These are phyloP conservation scores for Channa argus DNA, from an alignment of 2,113 vertebrate species.

Conservation along the genomic window DNA sequence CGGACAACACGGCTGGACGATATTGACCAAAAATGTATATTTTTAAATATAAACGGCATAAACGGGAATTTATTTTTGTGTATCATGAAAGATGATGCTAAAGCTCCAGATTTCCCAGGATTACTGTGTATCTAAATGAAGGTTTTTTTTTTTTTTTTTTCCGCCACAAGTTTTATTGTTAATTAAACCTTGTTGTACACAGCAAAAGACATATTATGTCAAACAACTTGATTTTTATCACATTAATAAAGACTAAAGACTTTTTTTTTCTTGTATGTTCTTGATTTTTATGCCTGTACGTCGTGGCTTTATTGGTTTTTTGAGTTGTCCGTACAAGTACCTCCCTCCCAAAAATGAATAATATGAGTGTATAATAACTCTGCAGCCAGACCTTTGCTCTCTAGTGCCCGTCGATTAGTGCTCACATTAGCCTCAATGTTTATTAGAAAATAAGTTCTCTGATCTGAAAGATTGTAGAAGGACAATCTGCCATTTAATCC, in stretches of 20 bases:
- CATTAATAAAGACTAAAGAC: conserved; percentile 36
- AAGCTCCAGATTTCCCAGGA: conserved; percentile 52
- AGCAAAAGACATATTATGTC: conserved; percentile 17
- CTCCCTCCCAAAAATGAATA: too few species aligned
- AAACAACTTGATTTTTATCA: neutral
- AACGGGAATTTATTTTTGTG: conserved; percentile 36
- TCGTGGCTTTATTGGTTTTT: conserved; percentile 6
- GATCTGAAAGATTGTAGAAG: conserved; percentile 74
- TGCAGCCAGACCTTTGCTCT: neutral
- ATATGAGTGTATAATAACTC: too few species aligned
- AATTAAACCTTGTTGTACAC: neutral
- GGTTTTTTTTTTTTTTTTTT: neutral
- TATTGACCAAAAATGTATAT: conserved; percentile 67
- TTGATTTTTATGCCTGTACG: too few species aligned
- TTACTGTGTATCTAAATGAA: neutral
- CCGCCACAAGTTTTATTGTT: neutral
- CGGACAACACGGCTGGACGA: conserved; percentile 23
- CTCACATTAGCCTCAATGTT: too few species aligned
- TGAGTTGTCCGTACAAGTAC: too few species aligned
- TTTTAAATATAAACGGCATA: conserved; percentile 43
- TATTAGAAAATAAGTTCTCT: conserved; percentile 63
- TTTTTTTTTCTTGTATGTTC: too few species aligned
- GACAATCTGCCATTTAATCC: neutral
- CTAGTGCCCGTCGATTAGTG: too few species aligned
- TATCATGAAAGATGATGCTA: conserved; percentile 3